Percentiles rank a stretch among this genome's conserved stretches.
These are phyloP conservation scores for Plusia festucae DNA, from an alignment of 2,888 invertebrate species.

Conservation along the genomic window DNA sequence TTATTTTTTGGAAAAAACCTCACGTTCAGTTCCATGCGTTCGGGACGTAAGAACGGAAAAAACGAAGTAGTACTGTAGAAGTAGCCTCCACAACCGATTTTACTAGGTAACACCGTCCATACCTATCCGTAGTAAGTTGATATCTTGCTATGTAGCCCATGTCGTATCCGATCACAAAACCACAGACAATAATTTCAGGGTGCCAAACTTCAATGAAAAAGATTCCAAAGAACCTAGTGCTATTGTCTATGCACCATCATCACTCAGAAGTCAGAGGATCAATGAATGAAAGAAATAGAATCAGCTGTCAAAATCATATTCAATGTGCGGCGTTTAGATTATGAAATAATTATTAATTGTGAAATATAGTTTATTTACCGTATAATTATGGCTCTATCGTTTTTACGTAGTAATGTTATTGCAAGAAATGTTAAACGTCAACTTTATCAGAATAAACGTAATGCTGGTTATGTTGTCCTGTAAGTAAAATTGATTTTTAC, in stretches of 20 bases:
- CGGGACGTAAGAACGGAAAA: too few species aligned
- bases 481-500: conserved; percentile 82
- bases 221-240: too few species aligned
- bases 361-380: conserved; percentile 39
- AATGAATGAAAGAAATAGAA: conserved; percentile 2
- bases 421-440: conserved; percentile 79
- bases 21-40: too few species aligned
- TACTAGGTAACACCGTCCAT: too few species aligned
- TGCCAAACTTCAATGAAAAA: too few species aligned
- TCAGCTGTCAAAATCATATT: conserved; percentile 46
- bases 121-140: too few species aligned
- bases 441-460: conserved; percentile 87
- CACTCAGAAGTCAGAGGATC: too few species aligned
- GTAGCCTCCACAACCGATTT: too few species aligned
- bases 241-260: neutral
- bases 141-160: too few species aligned
- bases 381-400: conserved; percentile 80
- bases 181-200: too few species aligned
- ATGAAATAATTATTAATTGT: conserved; percentile 66
- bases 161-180: neutral
- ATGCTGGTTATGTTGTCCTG: conserved; percentile 92
- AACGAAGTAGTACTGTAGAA: too few species aligned
- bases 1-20: too few species aligned
- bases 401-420: conserved; percentile 79
- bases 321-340: conserved; percentile 63